These are phyloP conservation scores for Tetragonisca angustula DNA, from an alignment of 2,888 invertebrate genomes.

Conservation along the genomic window DNA sequence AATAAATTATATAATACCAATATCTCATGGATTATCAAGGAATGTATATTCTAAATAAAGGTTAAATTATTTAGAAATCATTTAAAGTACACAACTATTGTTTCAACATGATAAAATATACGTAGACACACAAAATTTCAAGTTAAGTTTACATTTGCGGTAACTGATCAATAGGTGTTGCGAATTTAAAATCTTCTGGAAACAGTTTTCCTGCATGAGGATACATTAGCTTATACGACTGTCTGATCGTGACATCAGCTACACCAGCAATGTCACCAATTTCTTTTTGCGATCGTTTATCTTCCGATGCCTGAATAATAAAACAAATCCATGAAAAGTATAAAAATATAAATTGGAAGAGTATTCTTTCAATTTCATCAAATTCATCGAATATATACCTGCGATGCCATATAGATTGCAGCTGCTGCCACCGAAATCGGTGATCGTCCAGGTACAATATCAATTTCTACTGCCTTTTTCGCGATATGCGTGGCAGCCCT, in stretches of 20 bases:
- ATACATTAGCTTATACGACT: slow-evolving; percentile 98
- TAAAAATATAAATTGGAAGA: background rate
- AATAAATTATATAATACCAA: slow-evolving; percentile 57
- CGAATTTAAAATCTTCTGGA: slow-evolving; percentile 98
- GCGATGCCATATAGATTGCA: slow-evolving; percentile 99
- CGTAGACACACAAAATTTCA: slow-evolving; percentile 28
- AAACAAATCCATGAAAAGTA: slow-evolving; percentile 2
- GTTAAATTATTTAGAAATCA: slow-evolving; percentile 42
- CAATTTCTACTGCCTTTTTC: slow-evolving; percentile 97
- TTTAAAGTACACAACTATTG: slow-evolving; percentile 51
- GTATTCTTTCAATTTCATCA: background rate
- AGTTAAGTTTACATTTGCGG: slow-evolving; percentile 93
- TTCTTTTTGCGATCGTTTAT: slow-evolving; percentile 88
- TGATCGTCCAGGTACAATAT: slow-evolving; percentile 98
- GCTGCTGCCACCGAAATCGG: slow-evolving; percentile 99
- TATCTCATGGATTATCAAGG: slow-evolving; percentile 52
- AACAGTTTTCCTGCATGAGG: slow-evolving; percentile 96
- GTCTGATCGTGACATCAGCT: slow-evolving; percentile 93
- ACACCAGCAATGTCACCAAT: slow-evolving; percentile 97
- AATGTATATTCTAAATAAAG: slow-evolving; percentile 62
- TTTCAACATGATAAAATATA: slow-evolving; percentile 61
- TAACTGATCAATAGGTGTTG: slow-evolving; percentile 96
- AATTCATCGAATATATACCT: slow-evolving; percentile 85
- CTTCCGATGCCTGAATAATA: slow-evolving; percentile 88
- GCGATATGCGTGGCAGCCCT: slow-evolving; percentile 98